Evolutionary conservation across 2,113 vertebrate species (phyloP).

Genomic region (Regulus satrapa): DNA sequence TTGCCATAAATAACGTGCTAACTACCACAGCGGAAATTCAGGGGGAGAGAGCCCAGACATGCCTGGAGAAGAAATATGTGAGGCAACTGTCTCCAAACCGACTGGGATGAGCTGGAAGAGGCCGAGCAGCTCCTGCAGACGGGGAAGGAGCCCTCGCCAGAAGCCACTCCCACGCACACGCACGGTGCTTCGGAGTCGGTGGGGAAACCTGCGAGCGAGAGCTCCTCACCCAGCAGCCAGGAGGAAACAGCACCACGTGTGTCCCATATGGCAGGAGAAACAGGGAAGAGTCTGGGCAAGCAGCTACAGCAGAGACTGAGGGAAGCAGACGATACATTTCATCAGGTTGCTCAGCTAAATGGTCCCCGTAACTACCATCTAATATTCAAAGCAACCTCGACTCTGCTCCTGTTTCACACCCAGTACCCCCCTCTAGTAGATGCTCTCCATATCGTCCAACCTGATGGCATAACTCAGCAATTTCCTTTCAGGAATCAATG

Average conservation of each 20-base stretch:
- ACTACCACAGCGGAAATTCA: background rate
- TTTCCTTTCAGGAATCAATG: slow-evolving; percentile 64
- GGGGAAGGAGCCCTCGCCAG: background rate
- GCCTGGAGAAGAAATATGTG: background rate
- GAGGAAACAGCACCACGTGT: background rate
- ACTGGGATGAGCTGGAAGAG: slow-evolving; percentile 22
- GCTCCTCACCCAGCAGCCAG: background rate
- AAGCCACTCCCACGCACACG: background rate
- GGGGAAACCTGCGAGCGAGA: background rate
- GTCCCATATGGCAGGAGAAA: background rate
- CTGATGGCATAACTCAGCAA: slow-evolving; percentile 49
- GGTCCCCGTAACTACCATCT: background rate
- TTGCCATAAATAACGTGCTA: slow-evolving; percentile 5
- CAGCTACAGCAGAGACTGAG: background rate
- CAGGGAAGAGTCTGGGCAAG: background rate
- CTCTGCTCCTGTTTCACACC: background rate
- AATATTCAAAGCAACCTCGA: background rate
- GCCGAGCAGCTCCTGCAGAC: background rate
- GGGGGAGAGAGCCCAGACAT: background rate
- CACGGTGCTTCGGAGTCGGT: accelerated
- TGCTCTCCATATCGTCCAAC: background rate
- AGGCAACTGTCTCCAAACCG: background rate
- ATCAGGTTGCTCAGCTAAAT: background rate
- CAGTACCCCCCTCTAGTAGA: background rate
- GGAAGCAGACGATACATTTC: background rate